Base-by-base conservation (phyloP, 2,888 invertebrate species). In the Plebejus anna region DNA sequence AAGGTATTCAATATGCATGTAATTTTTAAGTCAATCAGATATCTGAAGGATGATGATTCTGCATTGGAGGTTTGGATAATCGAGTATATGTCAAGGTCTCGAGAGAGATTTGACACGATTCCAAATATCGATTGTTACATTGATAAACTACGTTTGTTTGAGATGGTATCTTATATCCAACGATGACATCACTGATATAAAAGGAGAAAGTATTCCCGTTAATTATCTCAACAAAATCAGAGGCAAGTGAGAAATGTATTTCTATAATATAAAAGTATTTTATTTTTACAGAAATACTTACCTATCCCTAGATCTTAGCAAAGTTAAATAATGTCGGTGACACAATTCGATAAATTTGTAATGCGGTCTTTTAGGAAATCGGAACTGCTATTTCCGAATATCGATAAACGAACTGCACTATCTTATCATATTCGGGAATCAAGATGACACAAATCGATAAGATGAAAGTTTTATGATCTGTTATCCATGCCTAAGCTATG, bases 81-180 rank as follows among this genome's bases (percentile, higher is more conserved):
- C 59, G 61, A 61, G 3, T 61, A 28, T 11, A 61, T 61, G 28
- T 28, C 61, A 61, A 32, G 61, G 61, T 61, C 28, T 59, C 22
- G 22, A 61, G 61, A 61, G n/a, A 61, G 11, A 61, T 61, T 61
- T 61, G 61, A 61, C 61, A 28, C 28, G 28, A 61, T 28, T 61
- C 61, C 61, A 61, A 61, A 61, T 61, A 61, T 61, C 61, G 61
- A 61, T 61, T 61, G 28, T 22, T 28, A 61, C 61, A 61, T 28
- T 3, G 61, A 61, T 28, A 28, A 61, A 28, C 61, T 61, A 22
- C 59, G 22, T 59, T 22, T 6, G 2, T 59, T 59, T 16, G 16
- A 57, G 16, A 57, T n/a, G 9, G 42, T 42, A 16, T 57, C 57
- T 57, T n/a, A 59, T n/a, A 9, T 47, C 47, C 47, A 47, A 47